A percentile compares a stretch with the other conserved stretches of the same genome.
These are phyloP conservation scores for Chelon auratus DNA, from an alignment of 2,797 vertebrate genomes.

Conservation along the genomic window DNA sequence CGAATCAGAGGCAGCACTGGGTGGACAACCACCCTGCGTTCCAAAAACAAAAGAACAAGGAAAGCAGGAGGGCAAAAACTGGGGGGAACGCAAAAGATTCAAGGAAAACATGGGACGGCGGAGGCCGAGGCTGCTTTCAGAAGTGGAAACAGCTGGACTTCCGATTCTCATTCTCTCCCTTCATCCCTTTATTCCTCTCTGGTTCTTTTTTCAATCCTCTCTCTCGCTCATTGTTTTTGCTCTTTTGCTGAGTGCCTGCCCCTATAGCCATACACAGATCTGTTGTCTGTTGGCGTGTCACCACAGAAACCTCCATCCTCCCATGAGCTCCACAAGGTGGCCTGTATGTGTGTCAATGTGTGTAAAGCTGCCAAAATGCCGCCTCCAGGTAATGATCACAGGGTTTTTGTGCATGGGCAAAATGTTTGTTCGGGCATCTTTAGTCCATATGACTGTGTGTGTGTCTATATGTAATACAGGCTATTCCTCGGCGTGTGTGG, in stretches of 20 bases:
- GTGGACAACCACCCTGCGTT: background rate
- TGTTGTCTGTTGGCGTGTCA: conserved; percentile 19
- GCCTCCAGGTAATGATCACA: conserved; percentile 16
- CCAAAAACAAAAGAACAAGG: background rate
- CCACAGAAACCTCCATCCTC: conserved; percentile 26
- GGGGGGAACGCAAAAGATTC: background rate
- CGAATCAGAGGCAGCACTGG: conserved; percentile 5
- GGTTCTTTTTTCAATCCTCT: conserved; percentile 27
- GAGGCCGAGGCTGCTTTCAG: background rate
- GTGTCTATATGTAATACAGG: conserved; percentile 9
- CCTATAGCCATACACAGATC: conserved; percentile 20
- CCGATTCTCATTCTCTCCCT: conserved; percentile 25
- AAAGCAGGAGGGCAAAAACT: background rate
- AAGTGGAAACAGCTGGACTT: conserved; percentile 55
- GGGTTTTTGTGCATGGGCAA: background rate
- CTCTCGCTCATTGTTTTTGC: conserved; percentile 25
- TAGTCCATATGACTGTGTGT: conserved; percentile 7
- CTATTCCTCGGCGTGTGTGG: conserved; percentile 20
- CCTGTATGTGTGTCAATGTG: background rate
- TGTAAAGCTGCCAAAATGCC: background rate
- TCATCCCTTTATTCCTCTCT: conserved; percentile 33
- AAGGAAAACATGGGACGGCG: background rate
- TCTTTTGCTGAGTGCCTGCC: conserved; percentile 38
- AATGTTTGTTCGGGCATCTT: conserved; percentile 11
- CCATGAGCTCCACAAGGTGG: conserved; percentile 3